Evolutionary conservation across 2,113 vertebrate genomes (phyloP).

Genomic region (Serinus canaria): DNA sequence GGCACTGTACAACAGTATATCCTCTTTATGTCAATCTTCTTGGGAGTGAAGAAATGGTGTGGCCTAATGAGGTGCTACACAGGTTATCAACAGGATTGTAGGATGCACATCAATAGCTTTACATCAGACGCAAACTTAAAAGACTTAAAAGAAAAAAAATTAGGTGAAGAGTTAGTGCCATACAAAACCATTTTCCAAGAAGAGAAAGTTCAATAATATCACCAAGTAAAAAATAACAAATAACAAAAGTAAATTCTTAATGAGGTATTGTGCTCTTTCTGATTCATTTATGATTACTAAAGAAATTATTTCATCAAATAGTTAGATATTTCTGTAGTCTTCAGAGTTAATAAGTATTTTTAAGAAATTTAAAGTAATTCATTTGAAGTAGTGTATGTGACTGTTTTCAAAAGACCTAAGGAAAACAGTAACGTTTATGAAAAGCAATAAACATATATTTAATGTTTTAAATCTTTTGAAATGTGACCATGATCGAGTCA

Average conservation of each 20-base stretch:
- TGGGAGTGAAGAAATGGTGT: slow-evolving; percentile 13
- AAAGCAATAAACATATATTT: neutral
- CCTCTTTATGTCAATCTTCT: slow-evolving; percentile 52
- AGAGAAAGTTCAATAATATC: neutral
- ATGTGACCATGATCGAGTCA: neutral
- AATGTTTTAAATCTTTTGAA: neutral
- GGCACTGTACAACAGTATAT: neutral
- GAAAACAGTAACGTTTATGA: neutral
- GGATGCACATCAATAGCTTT: slow-evolving; percentile 28
- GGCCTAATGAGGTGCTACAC: slow-evolving; percentile 48
- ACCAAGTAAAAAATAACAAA: neutral
- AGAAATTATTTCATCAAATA: neutral
- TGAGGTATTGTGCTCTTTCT: neutral
- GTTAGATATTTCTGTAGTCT: neutral
- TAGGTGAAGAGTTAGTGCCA: neutral
- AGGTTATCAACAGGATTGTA: slow-evolving; percentile 35
- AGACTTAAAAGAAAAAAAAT: slow-evolving; percentile 15
- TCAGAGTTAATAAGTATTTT: neutral
- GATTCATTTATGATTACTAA: neutral
- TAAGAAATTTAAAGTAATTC: neutral
- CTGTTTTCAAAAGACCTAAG: neutral
- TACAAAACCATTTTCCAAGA: neutral
- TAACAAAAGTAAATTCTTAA: neutral
- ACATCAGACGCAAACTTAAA: slow-evolving; percentile 37
- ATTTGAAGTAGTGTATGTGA: neutral